Base-by-base conservation (phyloP, 2,797 vertebrate genomes). In the Bryconaethiops microstoma region DNA sequence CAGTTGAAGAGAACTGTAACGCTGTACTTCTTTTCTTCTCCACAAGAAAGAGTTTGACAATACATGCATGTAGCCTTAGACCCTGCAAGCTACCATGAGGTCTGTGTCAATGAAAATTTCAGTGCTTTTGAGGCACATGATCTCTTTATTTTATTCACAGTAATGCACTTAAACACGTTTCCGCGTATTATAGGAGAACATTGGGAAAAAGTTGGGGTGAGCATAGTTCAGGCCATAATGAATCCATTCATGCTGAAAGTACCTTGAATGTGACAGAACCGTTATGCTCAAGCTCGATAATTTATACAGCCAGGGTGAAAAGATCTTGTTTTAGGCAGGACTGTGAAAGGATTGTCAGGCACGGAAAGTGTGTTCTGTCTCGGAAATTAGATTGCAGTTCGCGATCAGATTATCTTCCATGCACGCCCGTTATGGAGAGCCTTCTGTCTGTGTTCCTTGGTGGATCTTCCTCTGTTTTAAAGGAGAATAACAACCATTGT, bases 241-340 rank as follows among this genome's bases (percentile, higher is more conserved):
- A 84, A 86, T 84, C 84, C 59, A 76, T 83, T 85, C 69, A 75
- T 70, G 60, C 68, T 83, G 21, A 50, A 62, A 68, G 73, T 71
- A 73, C 57, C 65, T 80, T 70, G 59, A 71, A 76, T 63, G 52
- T 84, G 73, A 86, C 75, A 82, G 74, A 80, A 82, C 74, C 81
- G 83, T 81, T 70, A 81, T 87, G 81, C 62, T 76, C 54, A 55
- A 42, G 67, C 62, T 78, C 72, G 83, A 62, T 86, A 81, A 82
- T 65, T 84, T 78, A 78, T 86, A 67, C 65, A 70, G 52, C 69
- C 60, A 39, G 82, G 68, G 67, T 79, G 77, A 80, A 82, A 62
- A 74, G 60, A 80, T 83, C 68, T 83, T 77, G 79, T 82, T 79
- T 77, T 74, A 72, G 74, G 39, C 59, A 77, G 64, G 72, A 13